Base-by-base conservation (phyloP, 2,113 vertebrate genomes). In the Chiloscyllium plagiosum region DNA sequence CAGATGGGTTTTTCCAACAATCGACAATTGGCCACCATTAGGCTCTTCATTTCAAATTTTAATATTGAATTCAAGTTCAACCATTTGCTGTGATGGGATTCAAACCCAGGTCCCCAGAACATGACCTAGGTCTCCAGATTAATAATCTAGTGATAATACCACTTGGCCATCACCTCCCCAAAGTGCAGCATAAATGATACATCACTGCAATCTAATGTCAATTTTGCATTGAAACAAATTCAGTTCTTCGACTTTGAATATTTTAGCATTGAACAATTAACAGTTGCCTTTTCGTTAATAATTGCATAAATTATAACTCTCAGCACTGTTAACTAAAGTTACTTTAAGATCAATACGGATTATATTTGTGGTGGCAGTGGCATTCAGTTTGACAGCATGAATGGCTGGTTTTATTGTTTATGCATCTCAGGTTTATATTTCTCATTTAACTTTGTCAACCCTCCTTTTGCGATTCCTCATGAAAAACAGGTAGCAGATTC, bases 401-500 rank as follows among this genome's bases (percentile, higher is more conserved):
- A 68, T 33, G 61, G 22, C 89, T 93, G 89, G 56, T 93, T 66
- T 92, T 93, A 37, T 15, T 61, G 66, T 93, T 66, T 93, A 5
- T 93, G 87, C n/a, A 61, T 66, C 89, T 68, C 89, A 37, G 61
- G 89, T 92, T 61, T 61, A 65, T 92, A 22, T 93, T 66, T 33
- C n/a, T n/a, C n/a, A 22, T 68, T 93, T 93, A 33, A 68, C 68
- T 72, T 72, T 61, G 87, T 61, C 4, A 52, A 26, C 68, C 50
- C 37, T 94, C 68, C 93, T 70, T 61, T 94, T 94, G 93, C 70
- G 42, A 95, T 52, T 95, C 50, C 68, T 26, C 69, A 17, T 50
- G 12, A 95, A 66, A 68, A 72, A 52, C 37, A 94, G 65, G 94
- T 95, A 95, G 37, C 68, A 52, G 47, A 72, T 50, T 95, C 68